A percentile compares a stretch with the other conserved stretches of the same genome.
These are phyloP conservation scores for Epinotia ramella DNA, from an alignment of 2,888 invertebrate species.

Conservation along the genomic window DNA sequence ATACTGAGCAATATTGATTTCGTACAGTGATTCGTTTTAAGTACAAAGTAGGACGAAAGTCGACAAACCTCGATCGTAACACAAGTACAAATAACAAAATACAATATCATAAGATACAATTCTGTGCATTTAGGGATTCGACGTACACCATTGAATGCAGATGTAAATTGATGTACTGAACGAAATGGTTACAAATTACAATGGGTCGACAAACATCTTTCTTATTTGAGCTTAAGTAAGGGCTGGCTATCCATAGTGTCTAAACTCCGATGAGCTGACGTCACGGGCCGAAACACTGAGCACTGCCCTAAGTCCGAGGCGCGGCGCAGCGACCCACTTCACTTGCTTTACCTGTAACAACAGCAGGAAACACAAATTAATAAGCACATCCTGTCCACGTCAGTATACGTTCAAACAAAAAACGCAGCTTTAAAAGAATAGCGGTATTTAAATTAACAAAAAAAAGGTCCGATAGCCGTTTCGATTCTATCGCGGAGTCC, in stretches of 20 bases:
- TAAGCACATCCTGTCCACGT: constrained; percentile 46
- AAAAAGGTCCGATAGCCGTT: constrained; percentile 75
- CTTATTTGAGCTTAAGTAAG: constrained; percentile 61
- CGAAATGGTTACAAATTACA: constrained; percentile 46
- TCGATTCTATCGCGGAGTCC: constrained; percentile 75
- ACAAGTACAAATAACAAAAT: constrained; percentile 63
- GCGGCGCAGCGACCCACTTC: constrained; percentile 68
- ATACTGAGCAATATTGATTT: constrained; percentile 83
- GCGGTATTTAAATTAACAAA: constrained; percentile 80
- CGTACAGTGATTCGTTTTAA: constrained; percentile 69
- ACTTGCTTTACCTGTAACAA: constrained; percentile 82
- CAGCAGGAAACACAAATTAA: constrained; percentile 50
- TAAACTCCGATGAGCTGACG: constrained; percentile 16
- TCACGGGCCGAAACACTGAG: constrained; percentile 70
- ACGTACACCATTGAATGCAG: constrained; percentile 66
- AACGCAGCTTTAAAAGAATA: constrained; percentile 71
- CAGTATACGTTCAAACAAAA: constrained; percentile 57
- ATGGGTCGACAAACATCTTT: constrained; percentile 56
- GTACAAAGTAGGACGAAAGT: constrained; percentile 65
- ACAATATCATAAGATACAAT: constrained; percentile 68
- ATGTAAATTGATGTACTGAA: constrained; percentile 71
- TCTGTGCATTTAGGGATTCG: constrained; percentile 71
- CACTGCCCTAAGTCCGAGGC: constrained; percentile 69
- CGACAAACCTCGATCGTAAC: constrained; percentile 66
- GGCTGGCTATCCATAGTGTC: constrained; percentile 54